A percentile compares a stretch with the other conserved stretches of the same genome.
Conservation (phyloP, 1,140 invertebrate genomes). For the Druon quercuslanigerum region DNA sequence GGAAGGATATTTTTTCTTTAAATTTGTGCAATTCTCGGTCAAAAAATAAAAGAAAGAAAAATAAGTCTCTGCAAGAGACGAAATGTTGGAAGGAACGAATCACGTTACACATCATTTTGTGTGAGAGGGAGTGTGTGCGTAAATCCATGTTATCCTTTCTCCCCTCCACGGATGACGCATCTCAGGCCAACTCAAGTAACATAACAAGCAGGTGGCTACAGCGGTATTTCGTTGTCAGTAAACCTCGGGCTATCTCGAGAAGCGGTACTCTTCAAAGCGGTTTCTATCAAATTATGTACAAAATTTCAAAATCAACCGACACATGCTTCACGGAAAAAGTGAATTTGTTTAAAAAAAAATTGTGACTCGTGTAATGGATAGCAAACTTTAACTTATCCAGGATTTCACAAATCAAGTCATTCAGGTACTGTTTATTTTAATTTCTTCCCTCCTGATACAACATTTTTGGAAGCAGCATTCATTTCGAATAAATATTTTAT, state of each 20-base stretch:
- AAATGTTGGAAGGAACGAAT: constrained; percentile 31
- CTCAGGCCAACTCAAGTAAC: constrained; percentile 66
- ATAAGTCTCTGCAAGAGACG: no score
- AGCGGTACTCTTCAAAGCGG: constrained; percentile 57
- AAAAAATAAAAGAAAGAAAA: no score
- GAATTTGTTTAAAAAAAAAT: constrained; percentile 1
- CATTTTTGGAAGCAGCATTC: no score
- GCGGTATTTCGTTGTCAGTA: constrained; percentile 68
- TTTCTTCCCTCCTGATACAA: no score
- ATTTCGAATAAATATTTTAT: no score
- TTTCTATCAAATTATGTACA: constrained; percentile 48
- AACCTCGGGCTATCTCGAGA: constrained; percentile 65
- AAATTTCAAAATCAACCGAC: constrained; percentile 27
- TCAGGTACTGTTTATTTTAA: constrained; percentile 13
- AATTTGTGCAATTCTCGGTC: no score
- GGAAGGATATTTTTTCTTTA: no score
- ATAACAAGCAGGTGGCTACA: constrained; percentile 69
- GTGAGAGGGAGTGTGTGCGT: constrained; percentile 46
- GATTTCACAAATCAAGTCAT: neutral
- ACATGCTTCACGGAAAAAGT: neutral
- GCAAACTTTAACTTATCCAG: neutral
- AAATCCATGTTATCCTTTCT: constrained; percentile 51
- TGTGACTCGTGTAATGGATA: constrained; percentile 14
- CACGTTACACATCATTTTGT: constrained; percentile 43
- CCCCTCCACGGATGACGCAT: constrained; percentile 64